Evolutionary conservation across 2,888 invertebrate genomes (phyloP), one percentile per base, ranked within the genome.

Genomic region (Drosophila trichaetosa): DNA sequence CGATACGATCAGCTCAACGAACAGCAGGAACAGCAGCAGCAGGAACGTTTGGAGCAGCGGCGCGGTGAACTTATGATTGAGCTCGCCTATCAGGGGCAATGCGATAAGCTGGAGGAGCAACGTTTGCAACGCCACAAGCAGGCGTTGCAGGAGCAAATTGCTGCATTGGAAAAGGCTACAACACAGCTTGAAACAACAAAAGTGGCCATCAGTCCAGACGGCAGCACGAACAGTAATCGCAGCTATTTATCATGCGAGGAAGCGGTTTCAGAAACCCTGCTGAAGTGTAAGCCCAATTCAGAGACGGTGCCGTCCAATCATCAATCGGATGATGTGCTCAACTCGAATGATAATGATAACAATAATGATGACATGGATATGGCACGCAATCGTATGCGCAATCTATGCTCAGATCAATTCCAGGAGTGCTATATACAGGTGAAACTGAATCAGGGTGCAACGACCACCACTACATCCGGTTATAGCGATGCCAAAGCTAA

Each of bases 401-500:
- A 76, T 16, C 54, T 78, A 46, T 74, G 78, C 21, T 89, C 87
- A 0, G 73, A 73, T 0, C 73, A 81, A 21, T 79, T 79, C 24
- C 56, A 60, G 38, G 68, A 78, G 13, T 80, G 72, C 1, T 65
- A 80, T 53, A 76, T 53, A 7, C 36, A 48, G 52, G 76, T 65
- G 36, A 46, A 33, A 18, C 54, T 53, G 31, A 62, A 6, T 33
- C 62, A 29, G 21, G 31, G 24, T 18, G 40, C 51, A 18, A 42
- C 31, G 18, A 29, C 49, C 24, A 42, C 40, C 33, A 61, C 24
- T 2, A 6, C 33, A 4, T 13, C 24, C 0, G 31, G 16, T 6
- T 56, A 42, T 29, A 66, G 56, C 16, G 95, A 95, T 65, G 95
- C 95, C 0, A 92, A 95, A 73, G 91, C 93, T 58, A 96, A 96